phyloP scores from a whole-genome alignment of 2,113 vertebrate species.

The Petrocephalus microphthalmus region DNA sequence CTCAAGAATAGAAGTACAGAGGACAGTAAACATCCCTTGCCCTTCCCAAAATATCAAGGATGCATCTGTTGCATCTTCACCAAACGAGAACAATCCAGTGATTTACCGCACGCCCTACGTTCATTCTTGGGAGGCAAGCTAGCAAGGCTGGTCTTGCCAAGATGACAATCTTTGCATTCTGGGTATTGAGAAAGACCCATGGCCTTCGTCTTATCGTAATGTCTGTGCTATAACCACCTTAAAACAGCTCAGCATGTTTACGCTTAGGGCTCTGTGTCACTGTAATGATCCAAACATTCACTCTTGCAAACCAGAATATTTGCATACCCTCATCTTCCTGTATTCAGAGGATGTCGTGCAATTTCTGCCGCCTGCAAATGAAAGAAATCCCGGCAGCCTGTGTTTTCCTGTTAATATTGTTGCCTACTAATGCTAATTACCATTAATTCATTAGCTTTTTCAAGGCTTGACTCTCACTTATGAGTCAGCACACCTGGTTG shows the following conservation, averaged over 20 bases:
- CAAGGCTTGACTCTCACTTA: neutral
- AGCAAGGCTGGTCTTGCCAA: too few relatives aligned
- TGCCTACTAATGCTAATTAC: neutral
- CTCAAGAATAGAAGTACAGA: too few relatives aligned
- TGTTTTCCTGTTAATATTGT: neutral
- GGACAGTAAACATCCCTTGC: too few relatives aligned
- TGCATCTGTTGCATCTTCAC: too few relatives aligned
- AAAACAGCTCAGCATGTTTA: neutral
- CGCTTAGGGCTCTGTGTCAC: neutral
- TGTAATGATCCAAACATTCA: neutral
- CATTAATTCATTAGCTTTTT: neutral
- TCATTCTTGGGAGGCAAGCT: too few relatives aligned
- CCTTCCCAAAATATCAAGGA: too few relatives aligned
- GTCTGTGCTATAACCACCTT: neutral
- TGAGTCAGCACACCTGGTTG: neutral
- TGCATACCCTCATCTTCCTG: neutral
- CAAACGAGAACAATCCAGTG: too few relatives aligned
- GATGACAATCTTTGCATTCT: too few relatives aligned
- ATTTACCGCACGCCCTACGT: too few relatives aligned
- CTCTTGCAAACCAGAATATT: slow-evolving; percentile 1
- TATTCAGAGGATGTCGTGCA: neutral
- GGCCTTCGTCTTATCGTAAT: neutral
- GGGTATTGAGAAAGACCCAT: too few relatives aligned
- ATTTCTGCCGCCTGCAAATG: neutral
- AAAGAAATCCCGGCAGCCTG: neutral